Percentiles rank a stretch among this genome's conserved stretches.
phyloP scores from a whole-genome alignment of 2,888 invertebrate species.

The Therioaphis trifolii region DNA sequence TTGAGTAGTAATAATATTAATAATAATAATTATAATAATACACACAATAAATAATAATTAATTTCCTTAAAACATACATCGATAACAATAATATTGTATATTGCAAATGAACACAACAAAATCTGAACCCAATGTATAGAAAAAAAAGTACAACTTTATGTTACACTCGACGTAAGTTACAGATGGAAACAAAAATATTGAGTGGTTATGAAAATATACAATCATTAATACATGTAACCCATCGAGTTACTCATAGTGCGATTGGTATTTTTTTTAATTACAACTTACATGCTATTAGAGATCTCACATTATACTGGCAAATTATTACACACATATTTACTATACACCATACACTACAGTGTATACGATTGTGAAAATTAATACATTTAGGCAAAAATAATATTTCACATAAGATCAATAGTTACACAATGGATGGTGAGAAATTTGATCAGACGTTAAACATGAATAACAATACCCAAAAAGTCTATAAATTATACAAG shows the following conservation, averaged over 20 bases:
- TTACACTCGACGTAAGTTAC: not conserved
- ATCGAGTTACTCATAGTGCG: not conserved
- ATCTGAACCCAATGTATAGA: not conserved
- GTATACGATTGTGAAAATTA: too few species aligned
- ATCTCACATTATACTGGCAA: slow-evolving; percentile 22
- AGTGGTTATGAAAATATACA: not conserved
- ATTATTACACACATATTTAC: not conserved
- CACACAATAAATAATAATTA: not conserved
- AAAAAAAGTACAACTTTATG: not conserved
- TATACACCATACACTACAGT: too few species aligned
- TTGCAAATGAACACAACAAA: slow-evolving; percentile 45
- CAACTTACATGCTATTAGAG: slow-evolving; percentile 18
- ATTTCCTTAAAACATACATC: not conserved
- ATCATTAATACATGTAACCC: not conserved
- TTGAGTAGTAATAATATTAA: not conserved
- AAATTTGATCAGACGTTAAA: not conserved
- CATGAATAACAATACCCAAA: not conserved
- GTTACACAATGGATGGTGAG: not conserved
- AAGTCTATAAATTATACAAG: not conserved
- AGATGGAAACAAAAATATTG: not conserved
- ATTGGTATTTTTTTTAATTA: slow-evolving; percentile 7
- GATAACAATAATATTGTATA: not conserved
- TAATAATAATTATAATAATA: slow-evolving; percentile 10
- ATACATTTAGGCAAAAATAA: not conserved
- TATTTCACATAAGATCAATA: not conserved